Percentiles rank a stretch among this genome's conserved stretches.
phyloP scores from a whole-genome alignment of 37 sponge, comb jelly and placozoan genomes.

The Halichondria panicea region DNA sequence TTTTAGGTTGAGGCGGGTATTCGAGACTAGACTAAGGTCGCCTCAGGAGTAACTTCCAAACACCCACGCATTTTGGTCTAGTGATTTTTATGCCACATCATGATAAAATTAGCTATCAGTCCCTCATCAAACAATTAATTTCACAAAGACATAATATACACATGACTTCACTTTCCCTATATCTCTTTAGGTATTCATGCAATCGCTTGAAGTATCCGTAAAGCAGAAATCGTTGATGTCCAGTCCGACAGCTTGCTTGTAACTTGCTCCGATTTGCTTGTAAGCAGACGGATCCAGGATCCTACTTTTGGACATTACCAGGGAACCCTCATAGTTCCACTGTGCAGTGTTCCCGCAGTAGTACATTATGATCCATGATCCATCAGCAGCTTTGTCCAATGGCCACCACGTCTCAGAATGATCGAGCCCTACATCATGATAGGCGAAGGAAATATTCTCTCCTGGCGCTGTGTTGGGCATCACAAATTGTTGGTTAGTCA shows the following conservation, averaged over 20 bases:
- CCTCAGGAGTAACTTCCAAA: too few species aligned
- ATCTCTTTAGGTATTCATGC: too few species aligned
- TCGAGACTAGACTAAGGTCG: too few species aligned
- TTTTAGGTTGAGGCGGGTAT: too few species aligned
- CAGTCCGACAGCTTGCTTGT: conserved; percentile 8
- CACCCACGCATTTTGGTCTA: too few species aligned
- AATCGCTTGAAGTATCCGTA: too few species aligned
- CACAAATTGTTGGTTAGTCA: not conserved
- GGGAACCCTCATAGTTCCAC: conserved; percentile 22
- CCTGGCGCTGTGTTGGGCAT: conserved; percentile 5
- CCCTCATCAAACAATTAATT: too few species aligned
- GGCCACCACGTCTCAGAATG: conserved; percentile 31
- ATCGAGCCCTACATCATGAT: conserved; percentile 11
- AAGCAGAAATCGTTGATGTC: conserved; percentile 3
- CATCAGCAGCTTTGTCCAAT: conserved; percentile 11
- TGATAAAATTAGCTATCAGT: too few species aligned
- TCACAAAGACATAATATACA: too few species aligned
- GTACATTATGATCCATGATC: not conserved
- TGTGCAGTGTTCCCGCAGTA: conserved; percentile 14
- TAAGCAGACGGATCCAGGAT: not conserved
- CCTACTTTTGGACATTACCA: not conserved
- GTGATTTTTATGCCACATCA: too few species aligned
- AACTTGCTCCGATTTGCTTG: not conserved
- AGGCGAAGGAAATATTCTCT: conserved; percentile 10
- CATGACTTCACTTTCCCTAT: too few species aligned